A percentile compares a stretch with the other conserved stretches of the same genome.
Evolutionary conservation across 2,797 vertebrate genomes (phyloP).

Genomic region (Aldrovandia affinis): DNA sequence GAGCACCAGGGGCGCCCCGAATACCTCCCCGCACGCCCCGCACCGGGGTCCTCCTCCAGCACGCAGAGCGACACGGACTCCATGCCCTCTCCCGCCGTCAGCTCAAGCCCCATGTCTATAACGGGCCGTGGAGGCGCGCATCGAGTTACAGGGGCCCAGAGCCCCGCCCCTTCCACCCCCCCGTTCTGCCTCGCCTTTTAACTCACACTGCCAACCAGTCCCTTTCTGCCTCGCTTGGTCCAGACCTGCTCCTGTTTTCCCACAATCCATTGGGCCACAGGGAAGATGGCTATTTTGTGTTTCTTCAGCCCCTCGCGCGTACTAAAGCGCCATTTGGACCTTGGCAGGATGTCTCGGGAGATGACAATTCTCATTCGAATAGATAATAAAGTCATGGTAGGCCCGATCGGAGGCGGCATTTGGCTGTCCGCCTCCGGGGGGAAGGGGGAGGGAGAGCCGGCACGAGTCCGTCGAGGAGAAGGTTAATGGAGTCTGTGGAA

Average conservation of each 20-base stretch:
- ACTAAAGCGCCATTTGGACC: not conserved
- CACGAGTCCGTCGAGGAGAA: too few relatives aligned
- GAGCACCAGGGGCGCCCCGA: slow-evolving; percentile 50
- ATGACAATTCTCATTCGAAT: not conserved
- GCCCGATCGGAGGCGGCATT: too few relatives aligned
- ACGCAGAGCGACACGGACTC: slow-evolving; percentile 4
- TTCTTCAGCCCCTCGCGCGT: not conserved
- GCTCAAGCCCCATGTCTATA: not conserved
- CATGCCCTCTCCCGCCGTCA: slow-evolving; percentile 13
- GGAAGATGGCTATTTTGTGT: not conserved
- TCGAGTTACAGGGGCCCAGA: not conserved
- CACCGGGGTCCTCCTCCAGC: slow-evolving; percentile 50
- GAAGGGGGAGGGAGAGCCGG: too few relatives aligned
- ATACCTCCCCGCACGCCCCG: slow-evolving; percentile 45
- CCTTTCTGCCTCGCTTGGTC: not conserved
- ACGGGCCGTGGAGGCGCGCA: not conserved
- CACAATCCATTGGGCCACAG: not conserved
- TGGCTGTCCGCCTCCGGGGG: too few relatives aligned
- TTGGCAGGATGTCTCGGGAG: not conserved
- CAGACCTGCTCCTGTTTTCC: not conserved
- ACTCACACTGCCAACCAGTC: not conserved
- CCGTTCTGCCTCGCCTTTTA: not conserved
- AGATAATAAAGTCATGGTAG: too few relatives aligned
- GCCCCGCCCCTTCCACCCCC: slow-evolving; percentile 2
- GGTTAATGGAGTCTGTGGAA: too few relatives aligned